Percentiles rank a stretch among this genome's conserved stretches.
These are phyloP conservation scores for Drosophila dunni DNA, from an alignment of 1,140 invertebrate species.

Conservation along the genomic window DNA sequence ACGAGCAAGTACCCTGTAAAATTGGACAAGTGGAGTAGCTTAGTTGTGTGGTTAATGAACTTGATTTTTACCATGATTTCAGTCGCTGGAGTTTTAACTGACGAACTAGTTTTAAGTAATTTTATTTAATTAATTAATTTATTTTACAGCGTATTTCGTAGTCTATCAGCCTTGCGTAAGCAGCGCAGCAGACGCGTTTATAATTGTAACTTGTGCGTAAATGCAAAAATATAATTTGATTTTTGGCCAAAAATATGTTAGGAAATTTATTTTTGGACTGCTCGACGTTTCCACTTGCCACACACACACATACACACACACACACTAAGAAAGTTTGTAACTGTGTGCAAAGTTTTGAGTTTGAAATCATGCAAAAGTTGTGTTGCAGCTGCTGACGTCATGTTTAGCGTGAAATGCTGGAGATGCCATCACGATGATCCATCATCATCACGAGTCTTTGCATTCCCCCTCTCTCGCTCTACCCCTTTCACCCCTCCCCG, in stretches of 20 bases:
- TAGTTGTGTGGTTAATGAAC: too few relatives aligned
- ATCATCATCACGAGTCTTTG: constrained; percentile 24
- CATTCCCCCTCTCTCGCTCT: background rate
- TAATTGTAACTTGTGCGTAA: constrained; percentile 35
- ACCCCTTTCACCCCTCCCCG: background rate
- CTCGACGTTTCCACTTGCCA: constrained; percentile 16
- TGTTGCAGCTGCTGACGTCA: constrained; percentile 49
- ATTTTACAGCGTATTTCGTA: background rate
- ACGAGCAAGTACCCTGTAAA: background rate
- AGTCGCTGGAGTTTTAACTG: too few relatives aligned
- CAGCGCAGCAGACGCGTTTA: background rate
- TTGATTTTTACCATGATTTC: too few relatives aligned
- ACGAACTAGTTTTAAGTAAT: background rate
- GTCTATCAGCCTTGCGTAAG: background rate
- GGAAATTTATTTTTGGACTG: constrained; percentile 28
- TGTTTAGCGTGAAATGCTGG: constrained; percentile 31
- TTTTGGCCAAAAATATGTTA: constrained; percentile 23
- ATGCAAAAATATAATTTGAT: constrained; percentile 41
- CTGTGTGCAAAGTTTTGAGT: background rate
- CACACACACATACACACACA: constrained; percentile 5
- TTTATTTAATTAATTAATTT: too few relatives aligned
- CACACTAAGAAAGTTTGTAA: background rate
- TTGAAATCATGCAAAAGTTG: background rate
- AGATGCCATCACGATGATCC: constrained; percentile 49
- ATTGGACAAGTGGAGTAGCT: background rate